phyloP scores from a whole-genome alignment of 30 jellyfish, hydroid and myxozoan species.

The Aurelia sp. region DNA sequence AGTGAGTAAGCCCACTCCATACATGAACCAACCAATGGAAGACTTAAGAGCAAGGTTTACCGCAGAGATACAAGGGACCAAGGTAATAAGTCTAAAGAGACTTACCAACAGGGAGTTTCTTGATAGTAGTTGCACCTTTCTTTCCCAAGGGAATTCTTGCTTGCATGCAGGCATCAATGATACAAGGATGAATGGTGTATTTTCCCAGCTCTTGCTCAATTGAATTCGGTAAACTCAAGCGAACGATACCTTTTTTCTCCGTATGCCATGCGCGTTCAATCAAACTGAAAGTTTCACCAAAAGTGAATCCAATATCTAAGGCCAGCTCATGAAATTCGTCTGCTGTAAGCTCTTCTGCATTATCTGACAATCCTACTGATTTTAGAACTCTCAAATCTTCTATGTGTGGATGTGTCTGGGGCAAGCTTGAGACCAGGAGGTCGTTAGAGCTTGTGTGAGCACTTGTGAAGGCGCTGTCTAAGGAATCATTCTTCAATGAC shows the following conservation, averaged over 20 bases:
- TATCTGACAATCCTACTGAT: not conserved
- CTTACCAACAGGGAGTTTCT: conserved; percentile 71
- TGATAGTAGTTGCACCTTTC: conserved; percentile 12
- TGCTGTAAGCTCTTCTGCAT: conserved; percentile 11
- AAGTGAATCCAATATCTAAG: conserved; percentile 49
- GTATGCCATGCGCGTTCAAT: conserved; percentile 63
- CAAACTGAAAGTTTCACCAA: conserved; percentile 63
- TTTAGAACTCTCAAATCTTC: conserved; percentile 22
- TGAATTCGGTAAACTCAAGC: conserved; percentile 14
- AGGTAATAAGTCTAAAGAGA: not conserved
- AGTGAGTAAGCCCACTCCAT: too few relatives aligned
- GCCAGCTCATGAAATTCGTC: conserved; percentile 55
- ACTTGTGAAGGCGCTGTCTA: too few relatives aligned
- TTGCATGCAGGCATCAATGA: conserved; percentile 72
- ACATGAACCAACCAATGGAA: too few relatives aligned
- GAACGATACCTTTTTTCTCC: conserved; percentile 47
- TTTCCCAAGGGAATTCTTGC: conserved; percentile 68
- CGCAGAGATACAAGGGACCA: too few relatives aligned
- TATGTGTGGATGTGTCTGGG: not conserved
- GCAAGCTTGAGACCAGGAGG: not conserved
- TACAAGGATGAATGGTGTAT: conserved; percentile 58
- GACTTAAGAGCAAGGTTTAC: too few relatives aligned
- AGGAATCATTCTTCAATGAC: too few relatives aligned
- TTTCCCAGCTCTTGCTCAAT: conserved; percentile 14
- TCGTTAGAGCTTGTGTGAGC: too few relatives aligned